phyloP scores from a whole-genome alignment of 2,113 vertebrate genomes.

The Amblyopsis rosae region DNA sequence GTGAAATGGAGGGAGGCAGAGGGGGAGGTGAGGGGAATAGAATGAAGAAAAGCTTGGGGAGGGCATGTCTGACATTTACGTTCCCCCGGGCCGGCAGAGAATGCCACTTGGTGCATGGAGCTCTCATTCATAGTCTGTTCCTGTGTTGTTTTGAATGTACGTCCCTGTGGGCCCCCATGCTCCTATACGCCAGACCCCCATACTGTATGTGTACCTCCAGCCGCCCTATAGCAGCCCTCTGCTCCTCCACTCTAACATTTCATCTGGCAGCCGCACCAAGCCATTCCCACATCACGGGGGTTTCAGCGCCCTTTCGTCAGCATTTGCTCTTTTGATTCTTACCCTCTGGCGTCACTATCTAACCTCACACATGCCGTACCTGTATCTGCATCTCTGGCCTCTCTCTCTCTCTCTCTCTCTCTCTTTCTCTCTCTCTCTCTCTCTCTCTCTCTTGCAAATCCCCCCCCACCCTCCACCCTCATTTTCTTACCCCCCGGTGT shows the following conservation, averaged over 20 bases:
- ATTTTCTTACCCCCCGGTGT: constrained; percentile 49
- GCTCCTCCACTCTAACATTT: no score
- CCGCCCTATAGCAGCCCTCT: no score
- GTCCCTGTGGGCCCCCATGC: no score
- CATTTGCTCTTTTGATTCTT: no score
- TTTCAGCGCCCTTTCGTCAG: no score
- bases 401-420: constrained; percentile 17
- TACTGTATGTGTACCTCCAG: no score
- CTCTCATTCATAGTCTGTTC: constrained; percentile 47
- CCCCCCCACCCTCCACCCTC: constrained; percentile 19
- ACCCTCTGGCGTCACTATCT: no score
- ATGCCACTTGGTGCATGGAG: constrained; percentile 57
- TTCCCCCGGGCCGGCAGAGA: constrained; percentile 47
- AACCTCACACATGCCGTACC: background rate
- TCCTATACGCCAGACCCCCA: no score
- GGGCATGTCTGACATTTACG: constrained; percentile 68
- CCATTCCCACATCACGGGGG: background rate
- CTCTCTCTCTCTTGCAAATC: constrained; percentile 4
- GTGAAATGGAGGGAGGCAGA: constrained; percentile 38
- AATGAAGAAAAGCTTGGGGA: constrained; percentile 66
- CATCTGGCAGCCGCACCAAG: no score
- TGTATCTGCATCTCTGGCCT: background rate
- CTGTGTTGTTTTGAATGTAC: constrained; percentile 49
- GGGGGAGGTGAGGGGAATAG: constrained; percentile 57
- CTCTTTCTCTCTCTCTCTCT: no score